Base-by-base conservation (phyloP, 2,888 invertebrate genomes). In the Tachystola acroxantha region DNA sequence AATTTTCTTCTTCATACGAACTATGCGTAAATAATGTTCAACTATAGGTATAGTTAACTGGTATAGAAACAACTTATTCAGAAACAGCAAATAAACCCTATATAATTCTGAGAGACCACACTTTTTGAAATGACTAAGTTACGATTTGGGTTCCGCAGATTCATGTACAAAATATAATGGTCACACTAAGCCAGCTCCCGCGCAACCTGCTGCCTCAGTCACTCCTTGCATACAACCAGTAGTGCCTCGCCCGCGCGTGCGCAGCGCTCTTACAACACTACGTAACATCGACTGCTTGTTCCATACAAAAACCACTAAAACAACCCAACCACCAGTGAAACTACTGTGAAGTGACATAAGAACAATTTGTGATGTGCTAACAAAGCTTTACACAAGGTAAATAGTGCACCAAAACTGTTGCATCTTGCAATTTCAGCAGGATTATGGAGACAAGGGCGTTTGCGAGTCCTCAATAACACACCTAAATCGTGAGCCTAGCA, bases 121-220 rank as follows among this genome's bases (percentile, higher is more conserved):
- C n/a, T n/a, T n/a, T n/a, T n/a, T n/a, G n/a, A n/a, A n/a, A n/a
- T n/a, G n/a, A n/a, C n/a, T n/a, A n/a, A n/a, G n/a, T n/a, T n/a
- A n/a, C n/a, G n/a, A n/a, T n/a, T n/a, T n/a, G n/a, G n/a, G n/a
- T n/a, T n/a, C n/a, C n/a, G n/a, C n/a, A n/a, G n/a, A n/a, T n/a
- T n/a, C n/a, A n/a, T n/a, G n/a, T n/a, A n/a, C n/a, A n/a, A n/a
- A n/a, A n/a, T n/a, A n/a, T n/a, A n/a, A 6, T 28, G 28, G 28
- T 28, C 9, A 27, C 27, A 12, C 6, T 26, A 20, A n/a, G n/a
- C n/a, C n/a, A n/a, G n/a, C 20, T 66, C 69, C 74, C 68, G 70
- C 73, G 75, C 79, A 77, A 68, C 80, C 80, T 78, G 70, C 71
- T 65, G 64, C 72, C 76, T 73, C 66, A 71, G 64, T 56, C 72